Evolutionary conservation across 2,797 vertebrate species (phyloP).

Genomic region (Enteromius anoplus): DNA sequence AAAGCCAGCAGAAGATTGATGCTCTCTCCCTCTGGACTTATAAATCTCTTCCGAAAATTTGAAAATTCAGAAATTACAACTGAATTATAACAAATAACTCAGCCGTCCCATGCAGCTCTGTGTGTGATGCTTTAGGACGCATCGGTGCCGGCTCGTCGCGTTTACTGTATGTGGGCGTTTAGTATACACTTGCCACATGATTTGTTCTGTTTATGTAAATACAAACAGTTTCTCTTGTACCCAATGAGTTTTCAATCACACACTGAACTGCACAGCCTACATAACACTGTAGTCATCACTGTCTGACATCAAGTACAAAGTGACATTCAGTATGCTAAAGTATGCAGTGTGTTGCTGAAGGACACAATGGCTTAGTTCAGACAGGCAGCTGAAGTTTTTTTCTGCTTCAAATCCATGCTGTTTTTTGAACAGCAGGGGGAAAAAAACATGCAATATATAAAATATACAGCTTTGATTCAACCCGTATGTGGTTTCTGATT

Average conservation of each 20-base stretch:
- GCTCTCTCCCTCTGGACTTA: conserved; percentile 61
- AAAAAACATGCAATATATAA: background rate
- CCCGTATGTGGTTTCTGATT: background rate
- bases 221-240: conserved; percentile 8
- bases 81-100: conserved; percentile 76
- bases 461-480: background rate
- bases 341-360: conserved; percentile 16
- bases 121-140: conserved; percentile 11
- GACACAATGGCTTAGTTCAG: background rate
- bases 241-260: conserved; percentile 29
- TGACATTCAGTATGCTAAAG: conserved; percentile 31
- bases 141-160: background rate
- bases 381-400: background rate
- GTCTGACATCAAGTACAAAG: conserved; percentile 16
- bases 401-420: background rate
- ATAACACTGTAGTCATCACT: conserved; percentile 31
- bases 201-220: conserved; percentile 31
- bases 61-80: conserved; percentile 76
- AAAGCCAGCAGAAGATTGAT: conserved; percentile 71
- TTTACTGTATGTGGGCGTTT: background rate
- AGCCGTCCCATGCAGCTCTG: conserved; percentile 6
- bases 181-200: conserved; percentile 21
- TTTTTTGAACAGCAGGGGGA: background rate
- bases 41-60: conserved; percentile 70
- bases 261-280: conserved; percentile 22